phyloP scores from a whole-genome alignment of 1,140 invertebrate species.

The Drosophila ercepeae region DNA sequence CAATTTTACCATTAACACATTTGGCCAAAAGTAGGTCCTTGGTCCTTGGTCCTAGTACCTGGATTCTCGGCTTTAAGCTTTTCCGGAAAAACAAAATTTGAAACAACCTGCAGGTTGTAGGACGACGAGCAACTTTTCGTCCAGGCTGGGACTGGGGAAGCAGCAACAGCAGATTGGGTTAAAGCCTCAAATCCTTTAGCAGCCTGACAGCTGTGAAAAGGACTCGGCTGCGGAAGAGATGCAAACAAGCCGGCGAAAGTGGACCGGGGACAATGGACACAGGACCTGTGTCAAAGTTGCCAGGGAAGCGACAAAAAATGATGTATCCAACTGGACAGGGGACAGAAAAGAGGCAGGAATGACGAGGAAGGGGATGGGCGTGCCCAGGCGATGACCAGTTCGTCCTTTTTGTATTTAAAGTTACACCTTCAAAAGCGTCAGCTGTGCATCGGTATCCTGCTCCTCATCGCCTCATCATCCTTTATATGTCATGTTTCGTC shows the following conservation, averaged over 20 bases:
- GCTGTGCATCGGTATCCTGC: conserved; percentile 36
- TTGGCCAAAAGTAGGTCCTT: conserved; percentile 18
- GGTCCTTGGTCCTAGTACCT: background rate
- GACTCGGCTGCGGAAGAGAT: conserved; percentile 18
- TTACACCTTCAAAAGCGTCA: conserved; percentile 66
- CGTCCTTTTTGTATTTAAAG: conserved; percentile 65
- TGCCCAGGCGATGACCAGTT: conserved; percentile 11
- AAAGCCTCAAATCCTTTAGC: conserved; percentile 69
- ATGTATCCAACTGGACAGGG: conserved; percentile 55
- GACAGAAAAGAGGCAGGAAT: conserved; percentile 12
- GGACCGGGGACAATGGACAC: conserved; percentile 22
- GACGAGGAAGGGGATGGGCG: background rate
- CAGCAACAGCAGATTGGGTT: conserved; percentile 41
- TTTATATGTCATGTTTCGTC: conserved; percentile 42
- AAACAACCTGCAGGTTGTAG: conserved; percentile 28
- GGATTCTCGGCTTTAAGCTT: conserved; percentile 42
- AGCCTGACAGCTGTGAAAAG: conserved; percentile 50
- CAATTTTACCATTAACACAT: conserved; percentile 70
- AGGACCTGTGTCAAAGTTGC: conserved; percentile 63
- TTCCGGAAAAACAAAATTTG: conserved; percentile 1
- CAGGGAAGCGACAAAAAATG: conserved; percentile 72
- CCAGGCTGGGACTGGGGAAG: background rate
- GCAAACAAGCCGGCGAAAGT: conserved; percentile 37
- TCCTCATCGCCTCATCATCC: conserved; percentile 10
- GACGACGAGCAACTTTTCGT: conserved; percentile 37